Conservation (phyloP, 2,888 invertebrate species). For the Cantharis flavilabris region DNA sequence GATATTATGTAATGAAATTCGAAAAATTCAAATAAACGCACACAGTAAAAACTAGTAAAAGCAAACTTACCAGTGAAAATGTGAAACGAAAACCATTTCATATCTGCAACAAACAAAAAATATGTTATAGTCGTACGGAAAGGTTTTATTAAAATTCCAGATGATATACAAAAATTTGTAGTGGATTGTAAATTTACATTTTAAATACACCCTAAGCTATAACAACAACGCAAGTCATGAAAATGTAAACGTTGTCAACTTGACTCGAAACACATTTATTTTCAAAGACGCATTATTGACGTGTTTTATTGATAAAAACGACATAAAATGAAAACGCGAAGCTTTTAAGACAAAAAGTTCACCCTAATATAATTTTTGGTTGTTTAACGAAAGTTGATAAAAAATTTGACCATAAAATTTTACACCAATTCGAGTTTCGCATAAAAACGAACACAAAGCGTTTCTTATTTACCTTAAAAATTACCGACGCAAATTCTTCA, state of each 20-base stretch:
- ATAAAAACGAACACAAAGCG: background rate
- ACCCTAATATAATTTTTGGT: background rate
- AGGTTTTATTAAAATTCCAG: background rate
- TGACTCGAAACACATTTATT: slow-evolving; percentile 12
- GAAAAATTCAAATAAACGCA: background rate
- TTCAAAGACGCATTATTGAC: slow-evolving; percentile 14
- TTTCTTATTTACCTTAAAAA: background rate
- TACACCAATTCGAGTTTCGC: background rate
- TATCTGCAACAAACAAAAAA: background rate
- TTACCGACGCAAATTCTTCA: background rate
- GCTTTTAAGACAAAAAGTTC: background rate
- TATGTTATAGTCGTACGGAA: background rate
- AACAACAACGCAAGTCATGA: slow-evolving; percentile 9
- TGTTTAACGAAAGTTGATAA: background rate
- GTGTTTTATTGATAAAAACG: background rate
- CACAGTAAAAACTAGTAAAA: background rate
- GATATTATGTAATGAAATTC: background rate
- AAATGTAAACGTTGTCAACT: slow-evolving; percentile 15
- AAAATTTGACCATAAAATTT: background rate
- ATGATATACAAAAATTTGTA: background rate
- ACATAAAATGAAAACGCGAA: background rate
- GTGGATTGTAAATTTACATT: slow-evolving; percentile 9
- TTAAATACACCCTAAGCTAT: slow-evolving; percentile 7
- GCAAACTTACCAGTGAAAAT: background rate
- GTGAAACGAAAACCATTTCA: background rate